phyloP scores from a whole-genome alignment of 2,113 vertebrate species.

The Megaleporinus macrocephalus region DNA sequence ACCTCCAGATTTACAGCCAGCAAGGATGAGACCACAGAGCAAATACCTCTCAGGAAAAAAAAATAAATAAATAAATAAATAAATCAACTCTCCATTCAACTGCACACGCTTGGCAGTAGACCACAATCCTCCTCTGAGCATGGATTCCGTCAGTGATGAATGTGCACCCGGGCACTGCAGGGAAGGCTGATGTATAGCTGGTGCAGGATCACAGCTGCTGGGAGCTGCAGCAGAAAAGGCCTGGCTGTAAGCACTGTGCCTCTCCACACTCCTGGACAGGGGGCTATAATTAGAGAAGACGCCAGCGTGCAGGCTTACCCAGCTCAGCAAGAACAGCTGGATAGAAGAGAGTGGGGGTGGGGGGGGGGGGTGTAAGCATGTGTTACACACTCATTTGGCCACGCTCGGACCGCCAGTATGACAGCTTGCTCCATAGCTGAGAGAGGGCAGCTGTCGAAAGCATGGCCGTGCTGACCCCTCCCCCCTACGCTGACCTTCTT shows the following conservation, averaged over 20 bases:
- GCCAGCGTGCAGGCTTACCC: constrained; percentile 33
- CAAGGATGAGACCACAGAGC: neutral
- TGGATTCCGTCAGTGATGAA: constrained; percentile 20
- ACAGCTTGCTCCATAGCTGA: constrained; percentile 19
- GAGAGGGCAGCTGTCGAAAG: neutral
- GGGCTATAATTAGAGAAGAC: constrained; percentile 49
- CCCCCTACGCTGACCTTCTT: neutral
- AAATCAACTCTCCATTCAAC: constrained; percentile 29
- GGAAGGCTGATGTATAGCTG: constrained; percentile 16
- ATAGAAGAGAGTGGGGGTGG: constrained; percentile 5
- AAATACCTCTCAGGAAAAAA: constrained; percentile 8
- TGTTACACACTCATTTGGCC: constrained; percentile 40
- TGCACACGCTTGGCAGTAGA: constrained; percentile 13
- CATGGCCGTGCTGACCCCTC: neutral
- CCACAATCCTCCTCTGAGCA: constrained; percentile 8
- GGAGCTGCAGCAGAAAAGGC: constrained; percentile 11
- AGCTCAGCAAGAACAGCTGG: constrained; percentile 47
- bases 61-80: too few relatives aligned
- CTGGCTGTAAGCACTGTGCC: constrained; percentile 14
- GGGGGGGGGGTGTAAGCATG: too few relatives aligned
- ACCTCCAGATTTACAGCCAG: neutral
- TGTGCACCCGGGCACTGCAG: neutral
- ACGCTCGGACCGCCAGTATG: constrained; percentile 1
- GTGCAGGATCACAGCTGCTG: constrained; percentile 8
- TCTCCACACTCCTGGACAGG: constrained; percentile 2